Conservation (phyloP, 2,797 vertebrate species). For the Sebastes hopkinsi region DNA sequence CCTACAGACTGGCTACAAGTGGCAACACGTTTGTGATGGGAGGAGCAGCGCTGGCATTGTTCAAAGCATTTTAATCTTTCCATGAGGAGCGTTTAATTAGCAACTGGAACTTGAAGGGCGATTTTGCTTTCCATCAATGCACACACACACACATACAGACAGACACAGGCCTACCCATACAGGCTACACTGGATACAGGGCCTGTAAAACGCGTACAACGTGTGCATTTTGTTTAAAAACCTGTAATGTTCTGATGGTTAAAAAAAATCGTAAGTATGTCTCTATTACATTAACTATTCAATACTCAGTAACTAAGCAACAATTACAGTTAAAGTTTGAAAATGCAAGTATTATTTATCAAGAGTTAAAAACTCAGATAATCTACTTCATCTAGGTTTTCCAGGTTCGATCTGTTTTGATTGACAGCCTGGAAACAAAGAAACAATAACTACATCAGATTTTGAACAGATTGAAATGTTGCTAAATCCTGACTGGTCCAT, state of each 20-base stretch:
- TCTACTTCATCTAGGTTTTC: neutral
- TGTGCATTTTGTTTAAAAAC: slow-evolving; percentile 15
- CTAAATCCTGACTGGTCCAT: neutral
- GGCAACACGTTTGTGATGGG: slow-evolving; percentile 44
- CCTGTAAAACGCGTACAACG: slow-evolving; percentile 21
- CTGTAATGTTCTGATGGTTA: neutral
- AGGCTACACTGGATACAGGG: neutral
- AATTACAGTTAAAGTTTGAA: neutral
- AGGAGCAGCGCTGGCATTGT: slow-evolving; percentile 34
- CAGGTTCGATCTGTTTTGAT: neutral
- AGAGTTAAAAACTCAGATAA: neutral
- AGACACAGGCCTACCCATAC: neutral
- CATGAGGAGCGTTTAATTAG: slow-evolving; percentile 37
- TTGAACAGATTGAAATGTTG: neutral
- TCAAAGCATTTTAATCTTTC: slow-evolving; percentile 33
- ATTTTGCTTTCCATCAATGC: slow-evolving; percentile 10
- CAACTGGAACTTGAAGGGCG: slow-evolving; percentile 14
- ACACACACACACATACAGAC: neutral
- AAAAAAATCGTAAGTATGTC: neutral
- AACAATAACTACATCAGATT: neutral
- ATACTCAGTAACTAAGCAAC: neutral
- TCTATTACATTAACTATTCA: neutral
- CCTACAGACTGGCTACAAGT: slow-evolving; percentile 36
- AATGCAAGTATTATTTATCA: neutral
- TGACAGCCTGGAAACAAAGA: neutral